phyloP scores from a whole-genome alignment of 2,113 vertebrate species.

The Gracilinanus agilis region DNA sequence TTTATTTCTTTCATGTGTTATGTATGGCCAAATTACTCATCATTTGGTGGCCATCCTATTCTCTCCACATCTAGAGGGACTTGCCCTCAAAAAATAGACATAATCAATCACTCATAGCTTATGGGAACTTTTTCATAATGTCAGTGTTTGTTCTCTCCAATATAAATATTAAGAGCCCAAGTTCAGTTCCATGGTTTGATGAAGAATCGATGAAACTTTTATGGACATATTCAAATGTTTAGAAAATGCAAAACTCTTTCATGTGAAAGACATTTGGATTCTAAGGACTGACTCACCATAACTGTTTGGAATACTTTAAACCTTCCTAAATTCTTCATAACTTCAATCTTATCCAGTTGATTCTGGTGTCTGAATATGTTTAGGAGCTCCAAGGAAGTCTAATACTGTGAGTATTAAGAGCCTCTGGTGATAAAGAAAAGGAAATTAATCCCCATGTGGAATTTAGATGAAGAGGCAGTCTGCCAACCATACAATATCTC shows the following conservation, averaged over 20 bases:
- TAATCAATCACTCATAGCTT: background rate
- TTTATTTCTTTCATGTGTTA: background rate
- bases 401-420: slow-evolving; percentile 18
- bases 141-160: background rate
- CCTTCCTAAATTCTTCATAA: background rate
- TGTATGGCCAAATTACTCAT: background rate
- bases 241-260: slow-evolving; percentile 21
- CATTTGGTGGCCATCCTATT: background rate
- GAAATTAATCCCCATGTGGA: slow-evolving; percentile 65
- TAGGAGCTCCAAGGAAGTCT: slow-evolving; percentile 12
- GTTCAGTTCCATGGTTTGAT: background rate
- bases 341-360: slow-evolving; percentile 47
- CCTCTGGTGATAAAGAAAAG: slow-evolving; percentile 30
- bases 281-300: too few species aligned
- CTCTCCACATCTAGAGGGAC: background rate
- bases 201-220: background rate
- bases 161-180: background rate
- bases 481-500: slow-evolving; percentile 76
- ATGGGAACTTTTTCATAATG: background rate
- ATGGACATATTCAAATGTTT: background rate
- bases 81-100: background rate
- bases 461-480: slow-evolving; percentile 67
- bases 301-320: background rate
- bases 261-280: slow-evolving; percentile 41
- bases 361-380: slow-evolving; percentile 20